A percentile compares a stretch with the other conserved stretches of the same genome.
Evolutionary conservation across 2,113 vertebrate species (phyloP).

Genomic region (Pseudolaguvia tuberculata): DNA sequence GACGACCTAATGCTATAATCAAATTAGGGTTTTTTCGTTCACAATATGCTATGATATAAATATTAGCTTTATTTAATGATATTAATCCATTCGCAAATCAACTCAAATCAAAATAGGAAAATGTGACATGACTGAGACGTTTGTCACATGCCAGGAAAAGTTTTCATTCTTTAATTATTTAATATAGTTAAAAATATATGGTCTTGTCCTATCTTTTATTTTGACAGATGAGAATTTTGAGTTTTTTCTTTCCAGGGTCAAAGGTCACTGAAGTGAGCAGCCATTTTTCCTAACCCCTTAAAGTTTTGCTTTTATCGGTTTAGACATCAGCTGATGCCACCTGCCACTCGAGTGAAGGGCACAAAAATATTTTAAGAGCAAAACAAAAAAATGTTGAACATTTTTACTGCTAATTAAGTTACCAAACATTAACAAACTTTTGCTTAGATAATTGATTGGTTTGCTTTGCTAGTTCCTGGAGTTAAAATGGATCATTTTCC

Average conservation of each 20-base stretch:
- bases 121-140: neutral
- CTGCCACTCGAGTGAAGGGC: too few relatives aligned
- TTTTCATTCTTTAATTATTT: neutral
- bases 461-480: neutral
- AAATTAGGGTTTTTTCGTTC: too few relatives aligned
- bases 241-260: neutral
- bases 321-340: too few relatives aligned
- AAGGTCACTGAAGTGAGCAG: neutral
- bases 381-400: too few relatives aligned
- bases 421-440: too few relatives aligned
- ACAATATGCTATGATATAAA: too few relatives aligned
- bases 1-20: neutral
- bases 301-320: too few relatives aligned
- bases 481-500: neutral
- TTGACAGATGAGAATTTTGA: neutral
- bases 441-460: neutral
- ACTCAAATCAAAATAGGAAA: neutral
- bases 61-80: too few relatives aligned
- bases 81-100: neutral
- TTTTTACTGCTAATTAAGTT: neutral
- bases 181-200: neutral
- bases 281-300: neutral
- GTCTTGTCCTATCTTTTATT: neutral
- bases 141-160: too few relatives aligned
- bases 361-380: too few relatives aligned